phyloP scores from a whole-genome alignment of 2,888 invertebrate species.

The Amphimallon solstitiale region DNA sequence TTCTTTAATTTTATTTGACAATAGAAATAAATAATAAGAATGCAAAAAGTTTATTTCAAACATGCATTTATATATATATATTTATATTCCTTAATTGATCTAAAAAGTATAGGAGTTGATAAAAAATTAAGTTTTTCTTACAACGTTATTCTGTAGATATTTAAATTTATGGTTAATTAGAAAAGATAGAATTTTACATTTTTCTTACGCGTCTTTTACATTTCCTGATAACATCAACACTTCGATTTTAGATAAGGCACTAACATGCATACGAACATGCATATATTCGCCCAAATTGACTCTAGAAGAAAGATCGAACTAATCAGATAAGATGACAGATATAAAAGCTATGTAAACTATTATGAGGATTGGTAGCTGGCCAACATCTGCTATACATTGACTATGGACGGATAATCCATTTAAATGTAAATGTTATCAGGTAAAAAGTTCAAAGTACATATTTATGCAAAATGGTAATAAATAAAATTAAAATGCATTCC shows the following conservation, averaged over 20 bases:
- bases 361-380: background rate
- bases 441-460: background rate
- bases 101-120: no score
- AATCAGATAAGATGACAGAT: slow-evolving; percentile 6
- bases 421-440: slow-evolving; percentile 15
- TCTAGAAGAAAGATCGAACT: slow-evolving; percentile 8
- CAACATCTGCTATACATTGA: background rate
- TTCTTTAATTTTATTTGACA: no score
- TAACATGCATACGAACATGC: background rate
- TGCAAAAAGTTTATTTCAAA: no score
- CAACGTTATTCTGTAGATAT: background rate
- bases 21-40: no score
- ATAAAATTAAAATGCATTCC: background rate
- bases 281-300: slow-evolving; percentile 10
- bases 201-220: slow-evolving; percentile 11
- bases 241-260: slow-evolving; percentile 14
- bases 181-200: slow-evolving; percentile 7
- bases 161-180: slow-evolving; percentile 12
- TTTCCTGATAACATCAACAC: slow-evolving; percentile 11
- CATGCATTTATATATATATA: no score
- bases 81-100: no score
- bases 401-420: slow-evolving; percentile 6
- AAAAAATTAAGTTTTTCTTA: background rate
- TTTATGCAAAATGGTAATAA: background rate
- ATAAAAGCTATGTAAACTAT: slow-evolving; percentile 9